Conservation (phyloP, 2,113 vertebrate species). For the Pungitius pungitius region DNA sequence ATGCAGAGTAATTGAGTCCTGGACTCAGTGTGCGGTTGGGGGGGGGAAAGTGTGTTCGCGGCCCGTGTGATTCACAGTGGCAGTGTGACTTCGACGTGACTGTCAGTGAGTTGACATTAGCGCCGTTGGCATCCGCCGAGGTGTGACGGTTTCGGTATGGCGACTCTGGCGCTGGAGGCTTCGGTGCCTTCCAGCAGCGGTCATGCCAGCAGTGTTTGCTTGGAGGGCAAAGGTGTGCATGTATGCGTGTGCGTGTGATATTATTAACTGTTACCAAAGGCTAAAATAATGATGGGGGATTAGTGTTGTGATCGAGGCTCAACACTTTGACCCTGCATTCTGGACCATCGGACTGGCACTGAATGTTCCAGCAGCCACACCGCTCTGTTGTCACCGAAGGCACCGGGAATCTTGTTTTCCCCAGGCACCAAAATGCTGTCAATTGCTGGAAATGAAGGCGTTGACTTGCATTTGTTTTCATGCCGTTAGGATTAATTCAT, state of each 20-base stretch:
- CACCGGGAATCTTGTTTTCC: neutral
- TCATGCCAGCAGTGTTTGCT: constrained; percentile 31
- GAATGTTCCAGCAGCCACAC: constrained; percentile 2
- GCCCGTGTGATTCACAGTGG: constrained; percentile 16
- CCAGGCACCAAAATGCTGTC: neutral
- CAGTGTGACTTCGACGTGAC: neutral
- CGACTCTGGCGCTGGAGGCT: constrained; percentile 1
- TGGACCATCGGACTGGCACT: neutral
- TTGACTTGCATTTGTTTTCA: neutral
- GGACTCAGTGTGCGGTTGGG: constrained; percentile 16
- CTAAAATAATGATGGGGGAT: constrained; percentile 27
- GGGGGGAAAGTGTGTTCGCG: constrained; percentile 6
- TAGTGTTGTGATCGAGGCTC: constrained; percentile 43
- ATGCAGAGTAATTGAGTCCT: constrained; percentile 73
- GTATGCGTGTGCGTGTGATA: constrained; percentile 28
- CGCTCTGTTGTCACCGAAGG: no score
- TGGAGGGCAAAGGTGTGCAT: neutral
- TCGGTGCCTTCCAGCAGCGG: constrained; percentile 5
- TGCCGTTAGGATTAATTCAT: no score
- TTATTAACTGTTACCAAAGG: constrained; percentile 24
- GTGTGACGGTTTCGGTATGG: constrained; percentile 24
- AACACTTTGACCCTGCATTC: neutral
- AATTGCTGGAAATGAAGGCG: neutral
- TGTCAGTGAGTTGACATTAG: constrained; percentile 11
- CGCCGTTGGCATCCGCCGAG: neutral